These are phyloP conservation scores for Scaptomyza parva DNA, from an alignment of 2,888 invertebrate genomes.

Conservation along the genomic window DNA sequence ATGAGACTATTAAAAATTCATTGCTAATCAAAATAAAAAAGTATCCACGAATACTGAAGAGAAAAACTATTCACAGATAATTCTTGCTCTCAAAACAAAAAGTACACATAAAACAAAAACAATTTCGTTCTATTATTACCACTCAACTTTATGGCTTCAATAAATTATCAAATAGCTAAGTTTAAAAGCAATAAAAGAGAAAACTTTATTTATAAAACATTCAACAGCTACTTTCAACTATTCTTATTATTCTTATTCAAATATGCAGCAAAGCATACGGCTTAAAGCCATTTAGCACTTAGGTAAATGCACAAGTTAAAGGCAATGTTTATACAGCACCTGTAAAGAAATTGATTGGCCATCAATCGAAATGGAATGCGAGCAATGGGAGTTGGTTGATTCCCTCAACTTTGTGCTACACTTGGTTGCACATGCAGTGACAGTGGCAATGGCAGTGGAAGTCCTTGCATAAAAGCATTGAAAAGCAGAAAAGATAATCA, in stretches of 20 bases:
- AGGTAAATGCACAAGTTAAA: neutral
- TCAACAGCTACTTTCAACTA: neutral
- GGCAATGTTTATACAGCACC: conserved; percentile 4
- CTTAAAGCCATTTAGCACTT: neutral
- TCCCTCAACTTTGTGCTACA: conserved; percentile 18
- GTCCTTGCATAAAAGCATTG: conserved; percentile 39
- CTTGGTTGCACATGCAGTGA: conserved; percentile 55
- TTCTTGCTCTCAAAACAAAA: neutral
- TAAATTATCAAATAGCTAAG: neutral
- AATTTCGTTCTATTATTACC: neutral
- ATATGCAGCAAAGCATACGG: neutral
- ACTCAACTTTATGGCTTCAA: neutral
- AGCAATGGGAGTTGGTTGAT: conserved; percentile 3
- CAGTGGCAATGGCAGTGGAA: too few relatives aligned
- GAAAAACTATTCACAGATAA: too few relatives aligned
- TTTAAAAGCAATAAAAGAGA: neutral
- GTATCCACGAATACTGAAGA: too few relatives aligned
- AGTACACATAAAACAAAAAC: neutral
- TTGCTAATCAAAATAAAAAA: too few relatives aligned
- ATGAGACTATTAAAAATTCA: too few relatives aligned
- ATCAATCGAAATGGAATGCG: neutral
- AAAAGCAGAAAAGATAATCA: conserved; percentile 50
- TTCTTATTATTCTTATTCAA: too few relatives aligned
- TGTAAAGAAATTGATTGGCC: neutral
- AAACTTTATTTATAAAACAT: neutral